Evolutionary conservation across 2,888 invertebrate genomes (phyloP), one percentile per base, ranked within the genome.

Genomic region (Palloptera scutellata): DNA sequence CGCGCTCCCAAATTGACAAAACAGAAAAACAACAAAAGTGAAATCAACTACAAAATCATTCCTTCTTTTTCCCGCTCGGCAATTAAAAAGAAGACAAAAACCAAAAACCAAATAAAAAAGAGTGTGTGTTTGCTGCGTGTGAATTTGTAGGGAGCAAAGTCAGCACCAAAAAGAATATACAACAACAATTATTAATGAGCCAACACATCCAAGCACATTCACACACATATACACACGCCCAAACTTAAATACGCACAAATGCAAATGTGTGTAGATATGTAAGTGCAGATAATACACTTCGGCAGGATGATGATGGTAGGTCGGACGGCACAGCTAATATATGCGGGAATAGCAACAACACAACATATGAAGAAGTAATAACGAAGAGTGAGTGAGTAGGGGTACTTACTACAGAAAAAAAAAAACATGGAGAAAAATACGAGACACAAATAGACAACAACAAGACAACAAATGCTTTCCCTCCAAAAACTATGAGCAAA

Each of bases 371-470:
- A 30, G 30, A 30, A 30, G n/a, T 30, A 30, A 30, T n/a, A 30
- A 30, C 30, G 2, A 6, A 30, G 30, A 30, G 30, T 30, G 30
- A 30, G 30, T 30, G 30, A 30, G 30, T n/a, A n/a, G n/a, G n/a
- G n/a, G n/a, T 19, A 52, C 13, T 8, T 9, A 8, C 52, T 15
- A 13, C 6, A 15, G 6, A 15, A 51, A 51, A 15, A 51, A 15
- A 51, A 51, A 15, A 51, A 6, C n/a, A 6, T n/a, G 51, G 15
- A 51, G 51, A 13, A 51, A 13, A 51, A 15, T 15, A 51, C 15
- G n/a, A 52, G 52, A 52, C 10, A 19, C 15, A 52, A 19, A 52
- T 52, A 19, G 19, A 52, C 52, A 52, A 52, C 52, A 52, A 15
- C 52, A 15, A 52, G 6, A 51, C 2, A 3, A 51, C 15, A 51